Conservation (phyloP, 2,113 vertebrate genomes). For the Cyanistes caeruleus region DNA sequence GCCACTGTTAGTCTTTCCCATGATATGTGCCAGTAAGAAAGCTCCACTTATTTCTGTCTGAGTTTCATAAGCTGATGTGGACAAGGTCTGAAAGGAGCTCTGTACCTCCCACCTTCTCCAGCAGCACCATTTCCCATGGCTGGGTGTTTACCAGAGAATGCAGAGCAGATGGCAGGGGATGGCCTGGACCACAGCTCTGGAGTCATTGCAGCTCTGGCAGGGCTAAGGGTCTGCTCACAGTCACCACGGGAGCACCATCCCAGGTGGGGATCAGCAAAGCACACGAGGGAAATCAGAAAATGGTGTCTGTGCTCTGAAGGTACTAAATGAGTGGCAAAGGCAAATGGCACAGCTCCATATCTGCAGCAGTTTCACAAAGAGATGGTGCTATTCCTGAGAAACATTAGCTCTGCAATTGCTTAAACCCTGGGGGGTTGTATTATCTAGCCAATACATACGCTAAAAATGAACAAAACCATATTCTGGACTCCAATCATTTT, state of each 20-base stretch:
- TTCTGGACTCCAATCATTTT: neutral
- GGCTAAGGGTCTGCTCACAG: neutral
- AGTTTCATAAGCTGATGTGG: neutral
- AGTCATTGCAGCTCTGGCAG: neutral
- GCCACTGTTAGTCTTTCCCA: neutral
- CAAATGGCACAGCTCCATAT: neutral
- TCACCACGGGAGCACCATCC: fast-evolving
- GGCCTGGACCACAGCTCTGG: fast-evolving
- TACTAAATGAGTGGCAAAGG: neutral
- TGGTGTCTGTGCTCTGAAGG: neutral
- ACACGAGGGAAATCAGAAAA: neutral
- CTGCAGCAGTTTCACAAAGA: neutral
- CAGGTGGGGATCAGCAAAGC: neutral
- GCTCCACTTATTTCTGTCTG: neutral
- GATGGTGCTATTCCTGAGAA: neutral
- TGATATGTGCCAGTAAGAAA: neutral
- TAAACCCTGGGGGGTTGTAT: constrained; percentile 15
- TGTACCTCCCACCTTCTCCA: neutral
- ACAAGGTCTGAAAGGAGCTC: neutral
- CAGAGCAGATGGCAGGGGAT: neutral
- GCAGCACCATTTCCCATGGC: neutral
- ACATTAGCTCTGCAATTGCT: neutral
- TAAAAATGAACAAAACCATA: constrained; percentile 2
- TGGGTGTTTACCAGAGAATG: neutral
- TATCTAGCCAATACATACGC: neutral